Base-by-base conservation (phyloP, 2,113 vertebrate genomes). In the Psephotus haematonotus region DNA sequence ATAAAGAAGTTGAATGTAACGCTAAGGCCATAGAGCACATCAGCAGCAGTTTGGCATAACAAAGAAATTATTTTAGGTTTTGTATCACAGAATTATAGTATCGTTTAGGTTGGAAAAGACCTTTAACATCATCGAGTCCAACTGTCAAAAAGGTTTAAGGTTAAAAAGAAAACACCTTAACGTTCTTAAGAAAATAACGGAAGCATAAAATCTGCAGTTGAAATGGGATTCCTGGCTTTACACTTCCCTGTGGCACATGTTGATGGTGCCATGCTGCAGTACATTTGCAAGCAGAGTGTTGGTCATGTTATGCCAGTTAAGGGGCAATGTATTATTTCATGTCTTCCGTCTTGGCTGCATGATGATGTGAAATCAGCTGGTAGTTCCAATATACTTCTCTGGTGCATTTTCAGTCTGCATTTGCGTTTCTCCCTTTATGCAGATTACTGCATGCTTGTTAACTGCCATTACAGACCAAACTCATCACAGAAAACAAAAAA, bases 171-270 rank as follows among this genome's bases (percentile, higher is more conserved):
- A 55, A 31, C 8, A 18, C 27, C 29, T 82, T 81, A 78, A 22
- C 50, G 20, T 85, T 79, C 74, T 85, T 69, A 76, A 31, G 37
- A 86, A 92, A 91, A 86, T 33, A 93, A 89, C 29, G 69, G 41
- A 85, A 88, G 44, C 87, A 87, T 89, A 87, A 91, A 89, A 95
- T 80, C 22, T 3, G 0, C 41, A 39, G 28, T 0, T 71, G 59
- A 94, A 91, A 95, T 49, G 52, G 87, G 67, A 93, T 87, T 94
- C 46, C 77, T 76, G 62, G 62, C 70, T 84, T 89, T 93, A 62
- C 20, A 6, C 35, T 85, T 93, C 49, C 68, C 49, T 53, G 44
- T 62, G 67, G 70, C 81, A 90, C 19, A 53, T 0, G 1, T 10
- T 12, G 11, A 79, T 27, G 37, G 63, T 74, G 17, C 25, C 4